phyloP scores from a whole-genome alignment of 1,140 invertebrate genomes.

The Drosophila persimilis region DNA sequence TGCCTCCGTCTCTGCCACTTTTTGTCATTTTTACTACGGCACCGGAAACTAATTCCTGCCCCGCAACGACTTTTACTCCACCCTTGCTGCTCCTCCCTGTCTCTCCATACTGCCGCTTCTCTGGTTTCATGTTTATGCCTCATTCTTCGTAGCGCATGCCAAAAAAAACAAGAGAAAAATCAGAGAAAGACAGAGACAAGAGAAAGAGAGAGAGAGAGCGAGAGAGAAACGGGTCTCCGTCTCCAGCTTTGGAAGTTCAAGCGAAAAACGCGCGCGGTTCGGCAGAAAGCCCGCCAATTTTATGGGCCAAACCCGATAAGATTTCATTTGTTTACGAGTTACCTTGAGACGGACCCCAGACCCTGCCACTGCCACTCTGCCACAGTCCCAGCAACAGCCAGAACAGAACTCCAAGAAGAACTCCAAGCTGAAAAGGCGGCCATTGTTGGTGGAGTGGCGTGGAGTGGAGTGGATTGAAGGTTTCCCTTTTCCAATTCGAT shows the following conservation, averaged over 20 bases:
- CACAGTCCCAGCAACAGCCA: background rate
- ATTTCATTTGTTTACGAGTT: conserved; percentile 68
- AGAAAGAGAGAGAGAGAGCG: conserved; percentile 7
- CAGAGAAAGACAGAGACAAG: conserved; percentile 1
- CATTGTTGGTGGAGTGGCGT: conserved; percentile 25
- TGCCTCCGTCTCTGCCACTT: conserved; percentile 43
- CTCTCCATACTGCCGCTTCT: conserved; percentile 11
- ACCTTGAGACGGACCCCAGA: conserved; percentile 41
- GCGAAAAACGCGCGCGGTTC: conserved; percentile 72
- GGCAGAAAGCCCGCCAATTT: conserved; percentile 77
- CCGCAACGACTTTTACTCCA: conserved; percentile 51
- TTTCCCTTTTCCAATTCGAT: conserved; percentile 44
- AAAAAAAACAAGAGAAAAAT: conserved; percentile 61
- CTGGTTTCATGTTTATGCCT: conserved; percentile 38
- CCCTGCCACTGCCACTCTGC: conserved; percentile 2
- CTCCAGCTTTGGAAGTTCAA: conserved; percentile 60
- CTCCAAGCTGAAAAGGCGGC: conserved; percentile 47
- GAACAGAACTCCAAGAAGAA: conserved; percentile 35
- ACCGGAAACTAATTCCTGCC: conserved; percentile 82
- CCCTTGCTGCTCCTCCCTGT: conserved; percentile 21
- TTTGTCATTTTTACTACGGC: conserved; percentile 81
- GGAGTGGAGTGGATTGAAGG: conserved; percentile 10
- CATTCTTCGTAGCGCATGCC: conserved; percentile 65
- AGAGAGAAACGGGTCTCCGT: conserved; percentile 33
- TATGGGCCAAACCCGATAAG: conserved; percentile 68